Evolutionary conservation across 2,113 vertebrate species (phyloP).

Genomic region (Pollachius pollachius): DNA sequence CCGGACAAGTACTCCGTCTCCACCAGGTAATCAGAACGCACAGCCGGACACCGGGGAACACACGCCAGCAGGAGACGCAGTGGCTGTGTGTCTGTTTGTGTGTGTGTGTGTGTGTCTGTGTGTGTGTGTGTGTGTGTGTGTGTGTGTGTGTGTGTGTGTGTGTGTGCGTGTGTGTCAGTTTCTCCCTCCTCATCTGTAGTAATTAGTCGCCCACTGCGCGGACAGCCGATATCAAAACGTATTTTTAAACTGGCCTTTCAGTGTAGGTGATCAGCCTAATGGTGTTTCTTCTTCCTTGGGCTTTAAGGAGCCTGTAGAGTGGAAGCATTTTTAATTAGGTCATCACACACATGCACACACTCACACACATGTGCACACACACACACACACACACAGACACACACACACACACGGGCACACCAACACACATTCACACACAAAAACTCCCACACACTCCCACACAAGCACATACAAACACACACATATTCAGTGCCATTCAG

Average conservation of each 20-base stretch:
- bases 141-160: no score
- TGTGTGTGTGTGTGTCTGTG: no score
- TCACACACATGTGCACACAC: slow-evolving; percentile 10
- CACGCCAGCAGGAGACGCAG: neutral
- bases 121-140: no score
- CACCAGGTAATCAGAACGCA: slow-evolving; percentile 78
- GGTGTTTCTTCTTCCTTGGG: no score
- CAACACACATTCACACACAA: slow-evolving; percentile 21
- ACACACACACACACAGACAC: neutral
- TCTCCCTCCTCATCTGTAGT: no score
- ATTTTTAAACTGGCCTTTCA: no score
- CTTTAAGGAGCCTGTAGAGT: no score
- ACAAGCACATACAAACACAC: neutral
- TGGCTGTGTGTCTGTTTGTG: neutral
- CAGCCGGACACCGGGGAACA: slow-evolving; percentile 12
- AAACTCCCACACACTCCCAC: slow-evolving; percentile 5
- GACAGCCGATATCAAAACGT: no score
- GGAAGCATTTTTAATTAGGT: no score
- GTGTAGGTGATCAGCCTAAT: no score
- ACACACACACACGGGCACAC: slow-evolving; percentile 1
- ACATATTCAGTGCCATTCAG: neutral
- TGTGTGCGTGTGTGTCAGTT: no score
- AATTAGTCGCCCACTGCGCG: no score
- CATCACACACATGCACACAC: slow-evolving; percentile 5
- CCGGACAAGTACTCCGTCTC: slow-evolving; percentile 86